Evolutionary conservation across 1,140 invertebrate species (phyloP), one percentile per base, ranked within the genome.

Genomic region (Mya arenaria): DNA sequence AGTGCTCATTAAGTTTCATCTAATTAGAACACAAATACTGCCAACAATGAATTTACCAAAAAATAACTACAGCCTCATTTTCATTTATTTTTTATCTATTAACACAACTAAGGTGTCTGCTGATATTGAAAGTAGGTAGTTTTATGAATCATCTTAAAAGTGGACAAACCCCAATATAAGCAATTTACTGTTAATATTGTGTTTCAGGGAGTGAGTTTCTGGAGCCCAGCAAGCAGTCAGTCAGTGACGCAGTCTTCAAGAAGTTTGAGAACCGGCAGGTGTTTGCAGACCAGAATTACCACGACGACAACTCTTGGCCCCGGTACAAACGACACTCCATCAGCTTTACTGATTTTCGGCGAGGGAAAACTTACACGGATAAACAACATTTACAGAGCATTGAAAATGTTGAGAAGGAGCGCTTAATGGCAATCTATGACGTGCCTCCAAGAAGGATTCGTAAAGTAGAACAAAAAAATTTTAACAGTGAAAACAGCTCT

Each of bases 351-450:
- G 89, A 91, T 66, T 89, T 88, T 56, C 77, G 86, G 23, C 80
- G 86, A 32, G 86, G 86, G 39, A 84, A 84, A 48, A 79, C 71
- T 15, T 85, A 86, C 41, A 72, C 72, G n/a, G 85, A 87, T 23
- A 89, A 89, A 39, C 78, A 85, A 23, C 83, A 84, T 48, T 65
- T 88, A 25, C 85, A 85, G 52, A 88, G 86, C 58, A 89, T 89
- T 15, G 87, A 90, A 84, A 90, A 86, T 84, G 73, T 85, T 34
- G 86, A 86, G 65, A 84, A 84, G 25, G 86, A 90, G 37, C 75
- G 85, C 6, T 44, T 89, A n/a, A 86, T 89, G 83, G 85, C 87
- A 23, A 86, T 90, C 23, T 91, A 91, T 87, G 90, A 91, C 83
- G 84, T 90, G 19, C 90, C 90, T 39, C 90, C 90, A 25, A 87